Base-by-base conservation (phyloP, 2,888 invertebrate genomes). In the Shargacucullia verbasci region DNA sequence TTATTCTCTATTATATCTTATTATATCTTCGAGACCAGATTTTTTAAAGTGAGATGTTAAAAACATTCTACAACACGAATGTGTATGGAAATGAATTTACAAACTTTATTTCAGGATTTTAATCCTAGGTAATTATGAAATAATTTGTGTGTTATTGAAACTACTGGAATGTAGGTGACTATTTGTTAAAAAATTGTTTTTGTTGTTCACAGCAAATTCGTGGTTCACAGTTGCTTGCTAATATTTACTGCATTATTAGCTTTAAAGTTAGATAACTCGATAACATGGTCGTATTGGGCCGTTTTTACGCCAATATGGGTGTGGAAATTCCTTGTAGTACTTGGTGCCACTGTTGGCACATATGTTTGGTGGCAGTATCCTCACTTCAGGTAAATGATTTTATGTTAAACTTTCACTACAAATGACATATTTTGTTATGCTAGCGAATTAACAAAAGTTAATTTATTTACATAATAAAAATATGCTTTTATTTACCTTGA, bases 291-390 rank as follows among this genome's bases (percentile, higher is more conserved):
- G 44, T 99, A 97, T 90, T 99, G 99, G 99, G 96, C 97, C 7
- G 97, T 99, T 39, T 99, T 99, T 90, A 95, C 97, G 14, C 99
- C 99, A 47, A 96, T 99, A 84, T 99, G 99, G 99, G 96, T 99
- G 76, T 99, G 99, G 99, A 99, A 99, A 87, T 95, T 96, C 65
- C 95, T 99, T 85, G 99, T 98, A 12, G 96, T 99, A 37, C 84
- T 96, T 52, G 99, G 99, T 59, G 99, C 99, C 38, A 95, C 97
- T 43, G 95, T 99, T 57, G 99, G 99, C 47, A 98, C 98, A 76
- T 97, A 98, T 84, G 97, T 99, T 13, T 99, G 99, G 99, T 98
- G 98, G 96, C 96, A 97, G 79, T 97, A 98, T 93, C 99, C 99
- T 45, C 99, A 99, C 84, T 98, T 98, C 89, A 96, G 98, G 98